Evolutionary conservation across 2,797 vertebrate genomes (phyloP).

Genomic region (Scolopax bukidnonensis): DNA sequence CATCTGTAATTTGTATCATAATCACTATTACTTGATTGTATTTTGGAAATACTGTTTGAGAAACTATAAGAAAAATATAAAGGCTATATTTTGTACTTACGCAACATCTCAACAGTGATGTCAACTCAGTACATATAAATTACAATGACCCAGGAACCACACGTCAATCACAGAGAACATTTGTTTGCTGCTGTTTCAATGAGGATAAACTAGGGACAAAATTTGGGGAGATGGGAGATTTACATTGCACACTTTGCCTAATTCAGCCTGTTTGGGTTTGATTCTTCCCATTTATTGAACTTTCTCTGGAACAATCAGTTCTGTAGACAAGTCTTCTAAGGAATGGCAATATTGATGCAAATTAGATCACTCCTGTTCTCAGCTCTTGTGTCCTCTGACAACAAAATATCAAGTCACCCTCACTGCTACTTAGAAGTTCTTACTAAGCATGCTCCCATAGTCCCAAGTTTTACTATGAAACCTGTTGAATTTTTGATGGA

Average conservation of each 20-base stretch:
- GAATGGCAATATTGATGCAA: background rate
- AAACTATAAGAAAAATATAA: background rate
- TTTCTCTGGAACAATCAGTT: background rate
- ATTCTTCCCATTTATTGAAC: background rate
- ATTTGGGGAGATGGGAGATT: background rate
- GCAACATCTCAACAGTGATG: background rate
- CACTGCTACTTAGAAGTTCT: background rate
- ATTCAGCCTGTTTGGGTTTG: background rate
- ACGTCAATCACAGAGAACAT: background rate
- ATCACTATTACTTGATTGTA: background rate
- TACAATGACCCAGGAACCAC: background rate
- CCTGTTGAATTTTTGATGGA: background rate
- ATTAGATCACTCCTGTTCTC: background rate
- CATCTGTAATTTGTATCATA: background rate
- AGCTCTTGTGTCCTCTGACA: background rate
- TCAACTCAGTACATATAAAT: background rate
- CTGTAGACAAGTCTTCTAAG: background rate
- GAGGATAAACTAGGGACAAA: background rate
- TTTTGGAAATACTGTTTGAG: background rate
- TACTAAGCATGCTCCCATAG: rapidly evolving
- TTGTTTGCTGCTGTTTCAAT: background rate
- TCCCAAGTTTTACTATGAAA: background rate
- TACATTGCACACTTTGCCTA: rapidly evolving
- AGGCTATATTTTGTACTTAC: background rate
- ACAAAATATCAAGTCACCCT: background rate